Percentiles rank a stretch among this genome's conserved stretches.
These are phyloP conservation scores for Noctuana brunneofusca DNA, from an alignment of 2,888 invertebrate genomes.

Conservation along the genomic window DNA sequence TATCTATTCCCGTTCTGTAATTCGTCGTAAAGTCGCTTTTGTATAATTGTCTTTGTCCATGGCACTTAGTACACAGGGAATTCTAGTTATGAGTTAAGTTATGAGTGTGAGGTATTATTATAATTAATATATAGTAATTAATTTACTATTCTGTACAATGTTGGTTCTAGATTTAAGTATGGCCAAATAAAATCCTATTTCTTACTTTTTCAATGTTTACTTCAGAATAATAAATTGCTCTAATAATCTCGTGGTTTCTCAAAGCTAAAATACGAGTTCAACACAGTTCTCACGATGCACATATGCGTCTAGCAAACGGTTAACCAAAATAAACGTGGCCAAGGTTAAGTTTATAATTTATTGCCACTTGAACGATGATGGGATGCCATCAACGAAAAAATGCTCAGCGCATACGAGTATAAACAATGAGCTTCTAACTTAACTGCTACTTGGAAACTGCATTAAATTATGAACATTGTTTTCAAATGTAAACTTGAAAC, in stretches of 20 bases:
- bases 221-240: constrained; percentile 7
- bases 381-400: constrained; percentile 55
- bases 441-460: constrained; percentile 11
- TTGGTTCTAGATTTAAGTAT: no score
- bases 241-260: constrained; percentile 1
- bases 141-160: no score
- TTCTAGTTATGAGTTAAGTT: no score
- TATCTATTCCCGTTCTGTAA: no score
- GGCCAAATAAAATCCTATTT: not conserved
- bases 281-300: constrained; percentile 72
- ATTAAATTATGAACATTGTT: constrained; percentile 10
- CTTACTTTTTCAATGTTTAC: constrained; percentile 8
- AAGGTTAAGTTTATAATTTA: constrained; percentile 81
- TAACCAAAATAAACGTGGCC: constrained; percentile 74
- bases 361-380: constrained; percentile 73
- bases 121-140: no score
- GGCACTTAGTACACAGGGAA: no score
- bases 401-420: constrained; percentile 36
- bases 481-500: constrained; percentile 3
- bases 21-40: no score
- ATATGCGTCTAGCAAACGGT: constrained; percentile 59
- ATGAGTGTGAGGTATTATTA: no score
- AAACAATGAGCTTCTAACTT: constrained; percentile 62
- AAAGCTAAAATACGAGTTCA: constrained; percentile 3
- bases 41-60: no score